Evolutionary conservation across 2,113 vertebrate species (phyloP), one percentile per base, ranked within the genome.

Genomic region (Leucopternis melanops): DNA sequence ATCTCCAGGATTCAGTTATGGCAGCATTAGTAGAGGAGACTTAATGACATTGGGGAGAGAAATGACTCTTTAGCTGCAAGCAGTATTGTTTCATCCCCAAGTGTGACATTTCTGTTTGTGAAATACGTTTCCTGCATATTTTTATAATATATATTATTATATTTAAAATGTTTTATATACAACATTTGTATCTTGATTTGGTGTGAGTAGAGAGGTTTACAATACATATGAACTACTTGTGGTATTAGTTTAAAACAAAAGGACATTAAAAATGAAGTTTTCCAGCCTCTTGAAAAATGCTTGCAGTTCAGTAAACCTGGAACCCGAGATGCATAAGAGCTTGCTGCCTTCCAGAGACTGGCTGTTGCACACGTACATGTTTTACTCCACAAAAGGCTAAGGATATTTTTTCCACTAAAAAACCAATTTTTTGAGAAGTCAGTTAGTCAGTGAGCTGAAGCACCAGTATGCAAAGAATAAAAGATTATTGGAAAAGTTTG

Each of bases 331-430:
- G 4, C 10, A 6, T 22, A 25, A 58, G 36, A 58, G 9, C 16
- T 84, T 61, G 26, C 34, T 77, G 27, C 38, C 25, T 70, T 77
- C 15, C 21, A 65, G 36, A 57, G 6, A 21, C 12, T 58, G 17
- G 6, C 29, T 78, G 26, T 70, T 91, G 16, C 45, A 65, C 10
- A 38, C 38, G 17, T 0, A 2, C 27, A 4, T 0, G 0, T 79
- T 86, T 91, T 49, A 42, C 8, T 65, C 12, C 21, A 58, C 8
- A 42, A 54, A 62, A 74, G 29, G 52, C 10, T 16, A 40, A 42
- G 27, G 49, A 45, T 32, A 31, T 21, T 70, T 91, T 75, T 73
- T 47, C 15, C 42, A 63, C n/a, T 52, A 67, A 40, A 36, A 42
- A 5, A 34, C 11, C n/a, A 49, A 4, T 47, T 79, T 81, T 81